Evolutionary conservation across 2,888 invertebrate genomes (phyloP).

Genomic region (Ommatoiulus sabulosus): DNA sequence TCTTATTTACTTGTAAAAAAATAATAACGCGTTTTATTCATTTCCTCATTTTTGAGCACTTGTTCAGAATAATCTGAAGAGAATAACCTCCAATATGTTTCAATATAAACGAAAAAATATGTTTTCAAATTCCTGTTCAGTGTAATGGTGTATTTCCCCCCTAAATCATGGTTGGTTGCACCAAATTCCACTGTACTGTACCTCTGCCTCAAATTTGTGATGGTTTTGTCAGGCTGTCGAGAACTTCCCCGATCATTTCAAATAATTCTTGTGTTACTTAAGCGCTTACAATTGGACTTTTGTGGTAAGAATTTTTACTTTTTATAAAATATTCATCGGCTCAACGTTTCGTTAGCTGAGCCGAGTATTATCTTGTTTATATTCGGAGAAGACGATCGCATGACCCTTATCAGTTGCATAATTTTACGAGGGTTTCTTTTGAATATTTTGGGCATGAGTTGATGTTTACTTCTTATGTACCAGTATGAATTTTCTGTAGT

Average conservation of each 20-base stretch:
- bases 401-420: slow-evolving; percentile 40
- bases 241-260: not conserved
- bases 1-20: too few relatives aligned
- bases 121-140: not conserved
- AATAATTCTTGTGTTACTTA: slow-evolving; percentile 29
- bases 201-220: too few relatives aligned
- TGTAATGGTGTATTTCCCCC: not conserved
- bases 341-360: not conserved
- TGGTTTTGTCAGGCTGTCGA: not conserved
- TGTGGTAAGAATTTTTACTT: slow-evolving; percentile 2
- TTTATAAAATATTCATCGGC: not conserved
- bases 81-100: slow-evolving; percentile 25
- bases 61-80: not conserved
- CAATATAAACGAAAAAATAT: not conserved
- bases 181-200: not conserved
- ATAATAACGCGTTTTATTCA: too few relatives aligned
- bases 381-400: slow-evolving; percentile 29
- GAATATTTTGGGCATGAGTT: slow-evolving; percentile 4
- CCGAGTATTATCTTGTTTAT: not conserved
- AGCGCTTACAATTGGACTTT: not conserved
- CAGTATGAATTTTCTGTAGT: not conserved
- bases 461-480: not conserved
- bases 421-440: slow-evolving; percentile 8
- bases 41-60: too few relatives aligned
- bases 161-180: not conserved